Evolutionary conservation across 2,797 vertebrate species (phyloP), one percentile per base, ranked within the genome.

Genomic region (Melanotaenia pygmaea): DNA sequence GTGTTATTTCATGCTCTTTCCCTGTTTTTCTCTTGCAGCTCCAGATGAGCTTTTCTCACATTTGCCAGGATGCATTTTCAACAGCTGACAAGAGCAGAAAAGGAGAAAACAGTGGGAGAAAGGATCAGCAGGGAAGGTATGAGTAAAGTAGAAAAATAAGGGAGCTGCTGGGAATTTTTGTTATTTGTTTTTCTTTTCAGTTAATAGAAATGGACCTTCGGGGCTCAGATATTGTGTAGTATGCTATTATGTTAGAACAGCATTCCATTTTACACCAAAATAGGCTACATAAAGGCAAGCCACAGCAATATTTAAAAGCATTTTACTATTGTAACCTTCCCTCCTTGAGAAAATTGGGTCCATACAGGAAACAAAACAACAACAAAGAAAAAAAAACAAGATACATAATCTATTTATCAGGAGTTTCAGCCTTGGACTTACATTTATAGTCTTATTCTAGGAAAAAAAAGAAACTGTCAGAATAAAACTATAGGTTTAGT

Each of bases 211-310:
- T 47, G 70, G 66, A 78, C 77, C 74, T 81, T 73, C 78, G 68
- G 75, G 76, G 77, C 81, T 85, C 37, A 61, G 73, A 66, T 76
- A 81, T 80, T 74, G 59, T 87, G 74, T 51, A 60, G 69, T 76
- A 79, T 83, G 79, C 75, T 87, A 70, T 82, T 67, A 80, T 69
- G 73, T 83, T 76, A 76, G 60, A 70, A 84, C 85, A 80, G 75
- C 47, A n/a, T 81, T 89, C 76, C 58, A 83, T 88, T 86, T 87
- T 87, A 62, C 24, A 85, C 75, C 57, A 74, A 86, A 87, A 88
- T 76, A 82, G 74, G 66, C 76, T 88, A 28, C 53, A 71, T 81
- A 75, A 88, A 73, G 59, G 38, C 51, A 59, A 84, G 58, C 72
- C 71, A 74, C 35, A 13, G 30, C 59, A 59, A 77, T 35, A 54